Evolutionary conservation across 37 sponge, comb jelly and placozoan genomes (phyloP).

Genomic region (Mnemiopsis leidyi): DNA sequence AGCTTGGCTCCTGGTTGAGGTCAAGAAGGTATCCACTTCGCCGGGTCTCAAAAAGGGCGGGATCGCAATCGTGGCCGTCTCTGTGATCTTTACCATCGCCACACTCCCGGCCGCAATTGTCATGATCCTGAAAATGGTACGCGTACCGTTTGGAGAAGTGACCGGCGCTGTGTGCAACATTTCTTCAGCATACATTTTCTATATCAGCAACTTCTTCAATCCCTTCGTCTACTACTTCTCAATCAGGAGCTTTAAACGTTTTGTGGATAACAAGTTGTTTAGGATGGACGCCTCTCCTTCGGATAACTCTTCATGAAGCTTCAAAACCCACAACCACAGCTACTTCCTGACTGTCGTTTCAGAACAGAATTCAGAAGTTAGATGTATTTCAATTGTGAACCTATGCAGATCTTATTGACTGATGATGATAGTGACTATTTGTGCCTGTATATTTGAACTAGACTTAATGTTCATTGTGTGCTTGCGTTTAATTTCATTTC

Average conservation of each 20-base stretch:
- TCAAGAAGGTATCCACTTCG: not conserved
- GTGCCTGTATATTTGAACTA: too few species aligned
- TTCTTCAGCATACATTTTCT: slow-evolving; percentile 40
- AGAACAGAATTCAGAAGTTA: too few species aligned
- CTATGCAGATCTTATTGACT: too few species aligned
- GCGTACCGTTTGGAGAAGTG: not conserved
- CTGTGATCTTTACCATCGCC: slow-evolving; percentile 4
- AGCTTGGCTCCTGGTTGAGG: not conserved
- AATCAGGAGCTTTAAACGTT: not conserved
- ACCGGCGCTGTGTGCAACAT: not conserved
- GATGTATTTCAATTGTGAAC: too few species aligned
- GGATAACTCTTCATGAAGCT: too few species aligned
- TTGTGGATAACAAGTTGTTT: slow-evolving; percentile 3
- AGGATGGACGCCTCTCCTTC: not conserved
- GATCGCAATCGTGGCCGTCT: not conserved
- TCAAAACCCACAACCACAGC: too few species aligned
- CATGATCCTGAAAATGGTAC: slow-evolving; percentile 35
- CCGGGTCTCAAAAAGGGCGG: not conserved
- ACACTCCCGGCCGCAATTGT: slow-evolving; percentile 3
- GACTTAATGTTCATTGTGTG: too few species aligned
- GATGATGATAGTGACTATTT: too few species aligned
- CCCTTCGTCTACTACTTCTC: slow-evolving; percentile 35
- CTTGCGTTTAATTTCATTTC: too few species aligned
- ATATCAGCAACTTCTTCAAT: slow-evolving; percentile 42
- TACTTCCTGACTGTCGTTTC: too few species aligned